Conservation (phyloP, 1,140 invertebrate genomes). For the Pseudachorutes palmiensis region DNA sequence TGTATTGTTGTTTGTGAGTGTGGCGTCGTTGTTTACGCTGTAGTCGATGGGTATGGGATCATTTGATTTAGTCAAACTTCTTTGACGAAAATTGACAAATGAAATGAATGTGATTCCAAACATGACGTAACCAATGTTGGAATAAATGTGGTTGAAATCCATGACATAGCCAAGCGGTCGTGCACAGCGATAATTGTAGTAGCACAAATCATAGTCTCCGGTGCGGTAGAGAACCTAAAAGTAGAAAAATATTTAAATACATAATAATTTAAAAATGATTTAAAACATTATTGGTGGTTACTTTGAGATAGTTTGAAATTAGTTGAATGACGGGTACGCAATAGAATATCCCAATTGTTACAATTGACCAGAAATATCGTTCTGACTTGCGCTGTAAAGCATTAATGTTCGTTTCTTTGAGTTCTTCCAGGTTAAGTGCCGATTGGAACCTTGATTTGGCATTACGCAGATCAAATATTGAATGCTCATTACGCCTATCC, state of each 20-base stretch:
- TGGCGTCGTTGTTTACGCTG: background rate
- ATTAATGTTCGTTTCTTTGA: background rate
- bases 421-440: background rate
- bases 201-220: conserved; percentile 82
- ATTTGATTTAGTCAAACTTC: background rate
- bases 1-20: background rate
- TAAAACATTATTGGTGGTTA: conserved; percentile 4
- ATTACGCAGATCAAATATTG: background rate
- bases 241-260: no score
- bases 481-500: background rate
- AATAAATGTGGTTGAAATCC: conserved; percentile 83
- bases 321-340: conserved; percentile 35
- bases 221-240: conserved; percentile 65
- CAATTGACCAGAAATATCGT: conserved; percentile 28
- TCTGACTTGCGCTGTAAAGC: conserved; percentile 22
- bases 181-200: conserved; percentile 85
- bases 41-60: background rate
- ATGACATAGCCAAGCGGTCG: conserved; percentile 63
- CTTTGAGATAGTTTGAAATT: conserved; percentile 31
- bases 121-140: conserved; percentile 79
- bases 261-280: background rate
- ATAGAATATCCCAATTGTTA: conserved; percentile 29
- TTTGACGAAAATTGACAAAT: conserved; percentile 39
- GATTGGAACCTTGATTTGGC: conserved; percentile 1
- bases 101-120: conserved; percentile 62